Evolutionary conservation across 2,797 vertebrate genomes (phyloP).

Genomic region (Tangara arthus): DNA sequence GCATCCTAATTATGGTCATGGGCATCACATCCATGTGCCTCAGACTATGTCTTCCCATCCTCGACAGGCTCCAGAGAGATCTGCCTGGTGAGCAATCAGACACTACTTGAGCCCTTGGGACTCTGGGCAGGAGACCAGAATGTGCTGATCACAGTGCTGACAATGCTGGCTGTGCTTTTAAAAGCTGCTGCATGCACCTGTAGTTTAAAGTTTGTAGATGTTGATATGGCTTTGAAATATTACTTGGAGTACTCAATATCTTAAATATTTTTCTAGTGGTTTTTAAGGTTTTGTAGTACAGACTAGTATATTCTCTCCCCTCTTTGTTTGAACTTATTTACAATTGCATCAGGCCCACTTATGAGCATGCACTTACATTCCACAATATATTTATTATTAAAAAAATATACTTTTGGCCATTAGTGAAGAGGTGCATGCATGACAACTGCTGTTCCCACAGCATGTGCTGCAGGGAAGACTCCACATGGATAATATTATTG

Average conservation of each 20-base stretch:
- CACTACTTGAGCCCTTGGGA: background rate
- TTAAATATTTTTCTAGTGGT: background rate
- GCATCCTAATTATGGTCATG: constrained; percentile 98
- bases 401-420: background rate
- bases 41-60: constrained; percentile 99
- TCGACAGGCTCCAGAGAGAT: constrained; percentile 92
- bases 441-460: background rate
- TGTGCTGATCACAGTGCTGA: background rate
- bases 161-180: background rate
- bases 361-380: background rate
- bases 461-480: background rate
- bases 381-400: background rate
- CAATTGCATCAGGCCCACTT: background rate
- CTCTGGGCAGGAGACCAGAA: background rate
- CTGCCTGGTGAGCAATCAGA: constrained; percentile 87
- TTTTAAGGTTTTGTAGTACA: background rate
- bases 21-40: constrained; percentile 98
- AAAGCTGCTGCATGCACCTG: background rate
- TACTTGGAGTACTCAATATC: background rate
- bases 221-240: background rate
- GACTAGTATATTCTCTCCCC: background rate
- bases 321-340: background rate
- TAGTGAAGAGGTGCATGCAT: background rate
- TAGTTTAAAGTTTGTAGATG: background rate
- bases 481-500: background rate